Percentiles rank a stretch among this genome's conserved stretches.
Evolutionary conservation across 2,888 invertebrate genomes (phyloP).

Genomic region (Selenia dentaria): DNA sequence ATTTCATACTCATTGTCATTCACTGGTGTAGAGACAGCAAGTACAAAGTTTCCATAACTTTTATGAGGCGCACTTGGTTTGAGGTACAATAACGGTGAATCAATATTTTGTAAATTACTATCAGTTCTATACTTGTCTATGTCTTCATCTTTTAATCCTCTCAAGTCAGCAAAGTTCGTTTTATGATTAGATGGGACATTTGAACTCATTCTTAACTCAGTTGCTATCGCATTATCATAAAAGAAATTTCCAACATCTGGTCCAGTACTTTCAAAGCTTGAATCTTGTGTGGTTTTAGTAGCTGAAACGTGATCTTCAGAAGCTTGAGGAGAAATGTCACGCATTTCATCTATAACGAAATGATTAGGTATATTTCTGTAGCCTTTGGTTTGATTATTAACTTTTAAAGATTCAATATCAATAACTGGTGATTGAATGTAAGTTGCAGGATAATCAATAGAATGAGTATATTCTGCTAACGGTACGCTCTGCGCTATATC

Average conservation of each 20-base stretch:
- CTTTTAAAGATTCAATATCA: conserved; percentile 77
- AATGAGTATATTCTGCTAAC: conserved; percentile 87
- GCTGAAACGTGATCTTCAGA: conserved; percentile 75
- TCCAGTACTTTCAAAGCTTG: conserved; percentile 75
- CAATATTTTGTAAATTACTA: conserved; percentile 78
- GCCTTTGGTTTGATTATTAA: conserved; percentile 62
- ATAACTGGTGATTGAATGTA: conserved; percentile 88
- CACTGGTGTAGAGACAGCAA: conserved; percentile 54
- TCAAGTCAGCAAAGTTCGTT: conserved; percentile 66
- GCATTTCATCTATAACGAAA: conserved; percentile 63
- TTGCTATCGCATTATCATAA: conserved; percentile 57
- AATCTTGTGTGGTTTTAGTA: conserved; percentile 66
- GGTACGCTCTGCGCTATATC: conserved; percentile 87
- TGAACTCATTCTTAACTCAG: conserved; percentile 50
- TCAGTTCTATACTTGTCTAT: conserved; percentile 75
- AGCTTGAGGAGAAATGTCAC: conserved; percentile 82
- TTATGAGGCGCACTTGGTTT: conserved; percentile 83
- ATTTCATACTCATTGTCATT: conserved; percentile 71
- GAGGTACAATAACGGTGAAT: conserved; percentile 84
- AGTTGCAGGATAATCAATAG: conserved; percentile 89
- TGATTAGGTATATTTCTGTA: conserved; percentile 71
- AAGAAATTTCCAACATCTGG: conserved; percentile 63
- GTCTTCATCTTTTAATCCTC: conserved; percentile 70
- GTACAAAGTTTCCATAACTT: conserved; percentile 71
- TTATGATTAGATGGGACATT: conserved; percentile 60